Base-by-base conservation (phyloP, 2,888 invertebrate species). In the Crematogaster levior region DNA sequence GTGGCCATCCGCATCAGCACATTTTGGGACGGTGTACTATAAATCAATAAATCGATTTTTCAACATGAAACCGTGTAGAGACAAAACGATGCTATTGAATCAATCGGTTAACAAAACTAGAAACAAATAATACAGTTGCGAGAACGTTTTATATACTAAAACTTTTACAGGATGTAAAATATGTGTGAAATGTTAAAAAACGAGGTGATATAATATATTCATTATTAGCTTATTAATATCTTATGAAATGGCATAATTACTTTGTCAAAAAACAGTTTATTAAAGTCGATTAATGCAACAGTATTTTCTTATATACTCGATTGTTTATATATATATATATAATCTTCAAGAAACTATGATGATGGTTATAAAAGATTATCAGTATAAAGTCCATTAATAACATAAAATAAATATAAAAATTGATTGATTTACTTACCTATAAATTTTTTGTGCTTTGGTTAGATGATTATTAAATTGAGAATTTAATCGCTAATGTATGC, bases 31-130 rank as follows among this genome's bases (percentile, higher is more conserved):
- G 6, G 40, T 66, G 60, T 51, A 27, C 60, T 73, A 58, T 73
- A 83, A 81, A 81, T 81, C 81, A 83, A 83, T 83, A 81, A 83
- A 65, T 81, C 56, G 63, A 65, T 63, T 81, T 73, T 66, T 73
- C 48, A 53, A 56, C 56, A 65, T 81, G 65, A 77, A 53, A 68
- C 65, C 21, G 51, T 48, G 60, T 34, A 53, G 61, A 61, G 51
- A 27, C 37, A 72, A 70, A 70, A 72, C 53, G 58, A 81, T 74
- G 27, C 63, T 81, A 65, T 73, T 34, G 24, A 43, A 73, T 60
- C 81, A 58, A 83, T 81, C 46, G 73, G 63, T 58, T 83, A 73
- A 66, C 81, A 66, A 70, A 65, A 73, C 48, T 48, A 37, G 72
- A 51, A 73, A 56, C 53, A 68, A 53, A 68, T 77, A 56, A 68